These are phyloP conservation scores for Heterodera schachtii DNA, from an alignment of 1,140 invertebrate genomes.

Conservation along the genomic window DNA sequence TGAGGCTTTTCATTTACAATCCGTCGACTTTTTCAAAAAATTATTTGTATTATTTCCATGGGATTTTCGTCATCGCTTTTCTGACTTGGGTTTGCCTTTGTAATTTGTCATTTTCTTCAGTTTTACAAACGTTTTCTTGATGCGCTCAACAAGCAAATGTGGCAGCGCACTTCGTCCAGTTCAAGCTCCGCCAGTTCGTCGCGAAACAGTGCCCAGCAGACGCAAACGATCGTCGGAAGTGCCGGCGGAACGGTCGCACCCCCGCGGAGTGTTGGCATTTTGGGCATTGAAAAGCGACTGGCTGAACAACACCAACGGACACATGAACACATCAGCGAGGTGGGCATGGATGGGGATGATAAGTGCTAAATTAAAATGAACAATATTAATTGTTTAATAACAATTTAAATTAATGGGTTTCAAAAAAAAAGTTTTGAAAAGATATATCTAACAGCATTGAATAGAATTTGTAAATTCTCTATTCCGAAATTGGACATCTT, in stretches of 20 bases:
- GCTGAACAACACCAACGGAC: constrained; percentile 85
- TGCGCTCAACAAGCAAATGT: constrained; percentile 67
- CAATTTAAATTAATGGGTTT: too few relatives aligned
- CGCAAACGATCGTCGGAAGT: constrained; percentile 5
- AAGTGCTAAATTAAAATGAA: background rate
- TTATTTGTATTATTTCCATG: constrained; percentile 1
- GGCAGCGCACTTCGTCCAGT: constrained; percentile 66
- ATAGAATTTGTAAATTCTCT: background rate
- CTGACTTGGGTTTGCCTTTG: too few relatives aligned
- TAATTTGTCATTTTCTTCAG: constrained; percentile 44
- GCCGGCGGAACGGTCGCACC: constrained; percentile 14
- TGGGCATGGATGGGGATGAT: constrained; percentile 11
- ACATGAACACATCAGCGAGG: constrained; percentile 79
- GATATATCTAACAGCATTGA: too few relatives aligned
- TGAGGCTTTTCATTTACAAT: constrained; percentile 43
- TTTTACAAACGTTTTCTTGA: constrained; percentile 70
- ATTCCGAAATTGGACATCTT: constrained; percentile 54
- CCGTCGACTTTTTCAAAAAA: constrained; percentile 11
- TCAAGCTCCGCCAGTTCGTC: constrained; percentile 58
- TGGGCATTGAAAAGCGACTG: constrained; percentile 89
- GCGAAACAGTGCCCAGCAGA: constrained; percentile 40
- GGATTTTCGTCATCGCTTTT: too few relatives aligned
- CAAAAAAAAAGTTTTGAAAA: background rate
- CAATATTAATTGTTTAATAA: too few relatives aligned
- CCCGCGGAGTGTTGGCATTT: constrained; percentile 76